Percentiles rank a stretch among this genome's conserved stretches.
Evolutionary conservation across 2,797 vertebrate genomes (phyloP).

Genomic region (Rachycentron canadum): DNA sequence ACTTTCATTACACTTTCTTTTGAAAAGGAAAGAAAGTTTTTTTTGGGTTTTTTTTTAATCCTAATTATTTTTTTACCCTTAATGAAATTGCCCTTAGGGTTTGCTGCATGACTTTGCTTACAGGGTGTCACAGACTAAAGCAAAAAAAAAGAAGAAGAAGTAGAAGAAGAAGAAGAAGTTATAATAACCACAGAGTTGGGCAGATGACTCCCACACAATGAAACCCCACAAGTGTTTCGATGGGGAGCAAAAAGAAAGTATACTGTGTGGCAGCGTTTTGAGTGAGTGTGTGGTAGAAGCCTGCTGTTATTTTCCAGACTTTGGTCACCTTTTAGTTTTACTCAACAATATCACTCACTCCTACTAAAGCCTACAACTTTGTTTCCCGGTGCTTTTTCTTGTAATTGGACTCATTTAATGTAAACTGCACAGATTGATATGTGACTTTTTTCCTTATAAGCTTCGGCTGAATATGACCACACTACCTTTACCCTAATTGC

Average conservation of each 20-base stretch:
- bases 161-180: neutral
- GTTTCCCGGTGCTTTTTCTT: slow-evolving; percentile 83
- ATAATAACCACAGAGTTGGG: slow-evolving; percentile 56
- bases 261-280: slow-evolving; percentile 28
- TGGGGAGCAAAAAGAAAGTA: slow-evolving; percentile 73
- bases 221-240: slow-evolving; percentile 75
- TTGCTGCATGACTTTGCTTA: slow-evolving; percentile 28
- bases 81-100: slow-evolving; percentile 1
- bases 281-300: slow-evolving; percentile 58
- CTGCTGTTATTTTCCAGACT: slow-evolving; percentile 78
- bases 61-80: neutral
- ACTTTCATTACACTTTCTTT: neutral
- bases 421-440: slow-evolving; percentile 78
- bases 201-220: slow-evolving; percentile 69
- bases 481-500: neutral
- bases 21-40: slow-evolving; percentile 14
- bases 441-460: neutral
- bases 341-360: slow-evolving; percentile 75
- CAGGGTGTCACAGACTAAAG: slow-evolving; percentile 11
- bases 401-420: slow-evolving; percentile 85
- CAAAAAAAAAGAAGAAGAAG: neutral
- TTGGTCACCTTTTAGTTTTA: slow-evolving; percentile 80
- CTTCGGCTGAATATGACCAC: neutral
- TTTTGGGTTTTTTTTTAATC: no score
- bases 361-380: slow-evolving; percentile 49